Evolutionary conservation across 2,888 invertebrate genomes (phyloP).

Genomic region (Torymus tubicola): DNA sequence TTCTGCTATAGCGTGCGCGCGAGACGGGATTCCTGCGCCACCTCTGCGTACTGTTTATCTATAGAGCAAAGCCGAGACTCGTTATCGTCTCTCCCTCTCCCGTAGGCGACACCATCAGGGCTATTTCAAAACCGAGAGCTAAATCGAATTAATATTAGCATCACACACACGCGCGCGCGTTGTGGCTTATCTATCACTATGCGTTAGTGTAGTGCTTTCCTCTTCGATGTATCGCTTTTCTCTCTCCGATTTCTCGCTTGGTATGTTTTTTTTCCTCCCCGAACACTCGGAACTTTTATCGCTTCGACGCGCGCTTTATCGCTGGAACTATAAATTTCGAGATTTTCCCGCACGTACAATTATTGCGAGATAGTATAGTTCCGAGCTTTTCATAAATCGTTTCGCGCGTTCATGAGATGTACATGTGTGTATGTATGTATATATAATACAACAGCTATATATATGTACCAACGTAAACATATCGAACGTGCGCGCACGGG

Average conservation of each 20-base stretch:
- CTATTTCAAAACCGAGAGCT: constrained; percentile 22
- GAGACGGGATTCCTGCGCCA: constrained; percentile 4
- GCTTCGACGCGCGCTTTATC: constrained; percentile 14
- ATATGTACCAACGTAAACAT: too few relatives aligned
- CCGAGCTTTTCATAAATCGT: too few relatives aligned
- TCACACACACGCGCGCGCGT: neutral
- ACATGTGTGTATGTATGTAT: too few relatives aligned
- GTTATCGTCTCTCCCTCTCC: constrained; percentile 6
- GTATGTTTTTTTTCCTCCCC: neutral
- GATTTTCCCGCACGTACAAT: neutral
- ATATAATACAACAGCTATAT: too few relatives aligned
- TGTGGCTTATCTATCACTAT: constrained; percentile 17
- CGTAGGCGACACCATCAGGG: neutral
- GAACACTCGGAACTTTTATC: neutral
- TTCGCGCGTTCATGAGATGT: too few relatives aligned
- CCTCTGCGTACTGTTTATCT: constrained; percentile 1
- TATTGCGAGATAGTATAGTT: too few relatives aligned
- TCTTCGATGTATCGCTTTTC: neutral
- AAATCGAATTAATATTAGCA: constrained; percentile 21
- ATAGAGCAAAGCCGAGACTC: neutral
- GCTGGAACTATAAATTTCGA: constrained; percentile 7
- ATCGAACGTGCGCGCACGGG: too few relatives aligned
- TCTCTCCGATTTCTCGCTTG: neutral
- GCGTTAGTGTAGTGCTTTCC: constrained; percentile 7
- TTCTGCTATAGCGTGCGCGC: neutral